These are phyloP conservation scores for Periophthalmus magnuspinnatus DNA, from an alignment of 2,797 vertebrate species.

Conservation along the genomic window DNA sequence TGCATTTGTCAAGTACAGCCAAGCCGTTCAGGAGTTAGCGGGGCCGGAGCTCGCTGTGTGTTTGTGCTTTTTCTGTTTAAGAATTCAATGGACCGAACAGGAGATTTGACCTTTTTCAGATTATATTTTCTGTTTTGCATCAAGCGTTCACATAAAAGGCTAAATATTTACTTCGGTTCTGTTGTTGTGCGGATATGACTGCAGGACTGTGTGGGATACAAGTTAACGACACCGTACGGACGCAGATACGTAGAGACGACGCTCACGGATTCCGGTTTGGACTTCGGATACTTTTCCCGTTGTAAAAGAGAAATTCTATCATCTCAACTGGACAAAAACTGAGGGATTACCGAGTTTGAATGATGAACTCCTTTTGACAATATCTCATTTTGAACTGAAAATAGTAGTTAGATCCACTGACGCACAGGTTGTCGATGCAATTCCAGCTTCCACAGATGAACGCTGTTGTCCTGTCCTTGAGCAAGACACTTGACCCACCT, in stretches of 20 bases:
- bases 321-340: no score
- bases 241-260: neutral
- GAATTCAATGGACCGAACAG: neutral
- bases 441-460: no score
- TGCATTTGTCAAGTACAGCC: slow-evolving; percentile 32
- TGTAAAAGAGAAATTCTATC: no score
- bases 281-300: no score
- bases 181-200: neutral
- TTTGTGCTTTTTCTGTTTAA: neutral
- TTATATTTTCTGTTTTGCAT: neutral
- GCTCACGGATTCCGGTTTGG: no score
- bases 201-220: neutral
- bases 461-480: no score
- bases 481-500: no score
- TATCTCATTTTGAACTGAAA: no score
- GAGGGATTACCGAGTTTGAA: no score
- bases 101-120: neutral
- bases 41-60: slow-evolving; percentile 5
- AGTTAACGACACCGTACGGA: neutral
- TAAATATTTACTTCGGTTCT: neutral
- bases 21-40: slow-evolving; percentile 7
- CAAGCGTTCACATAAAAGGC: neutral
- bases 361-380: no score
- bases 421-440: no score
- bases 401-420: no score